Evolutionary conservation across 2,888 invertebrate species (phyloP).

Genomic region (Andrena bicolor): DNA sequence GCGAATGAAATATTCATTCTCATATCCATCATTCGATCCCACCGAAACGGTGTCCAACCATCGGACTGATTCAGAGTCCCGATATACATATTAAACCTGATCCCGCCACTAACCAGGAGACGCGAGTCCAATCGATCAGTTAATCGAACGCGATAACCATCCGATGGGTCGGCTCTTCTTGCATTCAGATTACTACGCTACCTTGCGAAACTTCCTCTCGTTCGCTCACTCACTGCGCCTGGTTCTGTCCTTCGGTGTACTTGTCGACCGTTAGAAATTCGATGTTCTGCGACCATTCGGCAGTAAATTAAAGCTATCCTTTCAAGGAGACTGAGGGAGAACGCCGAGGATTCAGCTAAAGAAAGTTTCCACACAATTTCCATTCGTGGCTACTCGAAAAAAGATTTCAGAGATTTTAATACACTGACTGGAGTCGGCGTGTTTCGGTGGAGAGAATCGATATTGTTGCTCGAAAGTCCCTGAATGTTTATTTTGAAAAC

Average conservation of each 20-base stretch:
- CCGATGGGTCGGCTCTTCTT: conserved; percentile 2
- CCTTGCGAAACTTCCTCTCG: conserved; percentile 13
- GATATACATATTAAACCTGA: background rate
- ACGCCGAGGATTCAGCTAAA: too few relatives aligned
- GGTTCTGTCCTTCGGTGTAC: too few relatives aligned
- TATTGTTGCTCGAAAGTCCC: too few relatives aligned
- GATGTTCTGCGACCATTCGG: conserved; percentile 4
- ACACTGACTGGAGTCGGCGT: too few relatives aligned
- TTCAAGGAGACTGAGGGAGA: conserved; percentile 6
- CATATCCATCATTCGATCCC: background rate
- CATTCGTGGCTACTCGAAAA: too few relatives aligned
- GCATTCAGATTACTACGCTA: conserved; percentile 11
- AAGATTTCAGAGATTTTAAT: too few relatives aligned
- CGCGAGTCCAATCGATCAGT: conserved; percentile 5
- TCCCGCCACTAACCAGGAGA: background rate
- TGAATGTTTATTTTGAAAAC: too few relatives aligned
- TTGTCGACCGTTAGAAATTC: conserved; percentile 20
- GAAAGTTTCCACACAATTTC: too few relatives aligned
- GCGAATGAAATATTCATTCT: conserved; percentile 22
- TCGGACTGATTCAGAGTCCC: background rate
- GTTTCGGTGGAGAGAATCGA: too few relatives aligned
- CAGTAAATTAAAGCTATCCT: conserved; percentile 27
- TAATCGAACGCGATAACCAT: conserved; percentile 20
- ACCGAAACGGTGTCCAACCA: conserved; percentile 4
- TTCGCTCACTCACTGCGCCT: too few relatives aligned